Base-by-base conservation (phyloP, 2,888 invertebrate species). In the Sinopyrophorus schimmeli region DNA sequence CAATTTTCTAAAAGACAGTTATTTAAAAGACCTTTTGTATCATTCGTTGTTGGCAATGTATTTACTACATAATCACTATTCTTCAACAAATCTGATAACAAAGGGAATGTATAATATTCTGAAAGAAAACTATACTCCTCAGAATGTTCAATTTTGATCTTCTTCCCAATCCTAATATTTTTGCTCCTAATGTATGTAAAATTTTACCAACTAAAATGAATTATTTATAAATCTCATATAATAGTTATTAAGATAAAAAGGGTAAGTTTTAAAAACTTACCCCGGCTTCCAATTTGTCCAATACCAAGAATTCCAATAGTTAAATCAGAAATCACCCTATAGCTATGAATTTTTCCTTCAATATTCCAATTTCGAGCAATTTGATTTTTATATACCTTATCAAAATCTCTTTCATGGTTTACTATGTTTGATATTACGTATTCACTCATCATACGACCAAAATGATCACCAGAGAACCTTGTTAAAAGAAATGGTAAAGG, bases 31-130 rank as follows among this genome's bases (percentile, higher is more conserved):
- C 76, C 76, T 23, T 40, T 64, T 1, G 80, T 81, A 31, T 71
- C 67, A 6, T 65, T 54, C 0, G 80, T 81, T 17, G 70, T 71
- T 3, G 82, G 82, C 47, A 82, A 62, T 9, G 79, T 67, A 62
- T 75, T 79, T 37, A 79, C 67, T 23, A 82, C 55, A 60, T 81
- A 81, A 67, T 82, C 80, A 62, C 77, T 77, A 5, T 72, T 69
- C 26, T 58, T 48, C 11, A 82, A 60, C 15, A 78, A 61, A 31
- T 70, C 60, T 1, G 60, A 49, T 37, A 79, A 60, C 16, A 42
- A 39, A 37, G 66, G 46, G 23, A 56, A 59, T n/a, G 66, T 68
- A 54, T 64, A 70, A 59, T 74, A 72, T 39, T 66, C 52, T 3
- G 44, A 31, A 21, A 55, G 17, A 21, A 47, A 50, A 3, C 21